Percentiles rank a stretch among this genome's conserved stretches.
Evolutionary conservation across 2,113 vertebrate genomes (phyloP).

Genomic region (Stomatorhinus ivindoensis): DNA sequence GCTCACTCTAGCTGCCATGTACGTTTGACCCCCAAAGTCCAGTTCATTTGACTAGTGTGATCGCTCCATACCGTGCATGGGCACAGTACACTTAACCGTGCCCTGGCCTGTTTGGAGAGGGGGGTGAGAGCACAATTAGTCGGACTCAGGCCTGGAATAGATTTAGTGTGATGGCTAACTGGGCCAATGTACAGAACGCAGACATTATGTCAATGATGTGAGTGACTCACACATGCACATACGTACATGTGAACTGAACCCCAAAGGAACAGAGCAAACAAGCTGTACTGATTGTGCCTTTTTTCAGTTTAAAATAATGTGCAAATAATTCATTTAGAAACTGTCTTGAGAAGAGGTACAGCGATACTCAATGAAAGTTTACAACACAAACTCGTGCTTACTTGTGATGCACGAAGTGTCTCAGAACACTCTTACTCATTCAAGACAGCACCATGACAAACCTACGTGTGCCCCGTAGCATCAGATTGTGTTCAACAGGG

Average conservation of each 20-base stretch:
- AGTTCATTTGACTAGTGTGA: background rate
- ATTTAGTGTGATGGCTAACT: background rate
- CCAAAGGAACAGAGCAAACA: background rate
- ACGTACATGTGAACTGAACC: background rate
- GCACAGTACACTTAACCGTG: too few species aligned
- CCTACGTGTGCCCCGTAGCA: background rate
- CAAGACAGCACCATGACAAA: background rate
- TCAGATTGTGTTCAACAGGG: background rate
- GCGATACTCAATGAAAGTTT: background rate
- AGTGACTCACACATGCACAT: background rate
- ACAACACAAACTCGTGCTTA: background rate
- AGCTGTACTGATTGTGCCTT: background rate
- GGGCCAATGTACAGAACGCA: background rate
- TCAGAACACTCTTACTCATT: background rate
- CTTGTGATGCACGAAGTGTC: background rate
- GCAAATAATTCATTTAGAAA: background rate
- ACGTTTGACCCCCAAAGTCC: background rate
- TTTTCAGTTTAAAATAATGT: background rate
- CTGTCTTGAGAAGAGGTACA: background rate
- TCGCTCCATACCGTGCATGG: too few species aligned
- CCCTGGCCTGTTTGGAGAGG: too few species aligned
- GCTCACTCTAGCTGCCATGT: too few species aligned
- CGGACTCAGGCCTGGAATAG: too few species aligned
- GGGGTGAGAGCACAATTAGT: too few species aligned
- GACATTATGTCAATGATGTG: background rate